Base-by-base conservation (phyloP, 2,113 vertebrate genomes). In the Anoura caudifer region DNA sequence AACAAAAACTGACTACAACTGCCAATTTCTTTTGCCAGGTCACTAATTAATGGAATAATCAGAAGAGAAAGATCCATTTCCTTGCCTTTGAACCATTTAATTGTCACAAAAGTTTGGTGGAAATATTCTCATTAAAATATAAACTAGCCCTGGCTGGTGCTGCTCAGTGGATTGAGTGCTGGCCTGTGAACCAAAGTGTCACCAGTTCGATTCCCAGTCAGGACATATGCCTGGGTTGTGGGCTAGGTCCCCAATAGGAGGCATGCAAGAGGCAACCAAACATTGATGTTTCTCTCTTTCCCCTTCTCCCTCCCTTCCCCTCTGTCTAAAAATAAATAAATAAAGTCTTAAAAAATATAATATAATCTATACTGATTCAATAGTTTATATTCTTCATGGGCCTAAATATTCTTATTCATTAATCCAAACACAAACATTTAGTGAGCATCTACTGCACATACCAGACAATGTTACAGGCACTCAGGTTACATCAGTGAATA, bases 31-130 rank as follows among this genome's bases (percentile, higher is more conserved):
- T 72, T 43, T 96, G 77, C 77, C 20, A 95, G 33, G 52, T 67
- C 80, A 19, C 7, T 84, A 91, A 76, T 69, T 85, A 97, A 97
- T 7, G 80, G 22, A 94, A 73, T 70, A 95, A 94, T 11, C 45
- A 85, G 41, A 87, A 90, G 36, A 95, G 50, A 67, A 89, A 7
- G 2, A 1, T 84, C 91, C 45, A 93, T 83, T 93, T 65, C 28
- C 79, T 95, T 85, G 19, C 31, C 92, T 96, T 81, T 76, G 95
- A 54, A 7, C 67, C 87, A 54, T 43, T 2, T 2, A 79, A 95
- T 59, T 61, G 89, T 43, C 76, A 91, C 3, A 41, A 10, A 80
- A 56, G 43, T 83, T 90, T 93, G 0, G 0, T 94, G 91, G 20
- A 13, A 75, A 56, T 45, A 69, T 33, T 96, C 69, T 91, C 45